Evolutionary conservation across 2,888 invertebrate genomes (phyloP).

Genomic region (Polymixis flavicincta): DNA sequence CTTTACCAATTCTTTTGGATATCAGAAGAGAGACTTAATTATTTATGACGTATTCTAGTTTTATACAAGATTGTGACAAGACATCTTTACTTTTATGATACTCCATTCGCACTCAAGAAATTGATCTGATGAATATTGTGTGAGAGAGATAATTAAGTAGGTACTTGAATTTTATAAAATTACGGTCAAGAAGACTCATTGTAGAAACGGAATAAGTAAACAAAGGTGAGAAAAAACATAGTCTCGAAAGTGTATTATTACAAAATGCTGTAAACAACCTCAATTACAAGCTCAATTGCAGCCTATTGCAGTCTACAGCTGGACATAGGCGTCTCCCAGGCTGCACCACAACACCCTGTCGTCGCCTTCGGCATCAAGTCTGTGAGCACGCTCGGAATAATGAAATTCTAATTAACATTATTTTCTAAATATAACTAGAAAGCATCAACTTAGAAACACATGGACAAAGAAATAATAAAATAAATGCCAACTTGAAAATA

Average conservation of each 20-base stretch:
- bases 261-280: not conserved
- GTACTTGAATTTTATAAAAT: not conserved
- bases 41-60: not conserved
- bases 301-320: too few species aligned
- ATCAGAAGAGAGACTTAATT: not conserved
- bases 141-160: not conserved
- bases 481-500: slow-evolving; percentile 23
- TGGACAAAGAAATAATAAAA: slow-evolving; percentile 26
- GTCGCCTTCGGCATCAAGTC: too few species aligned
- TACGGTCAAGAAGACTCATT: not conserved
- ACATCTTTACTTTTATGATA: not conserved
- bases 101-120: not conserved
- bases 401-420: slow-evolving; percentile 19
- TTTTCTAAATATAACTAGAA: slow-evolving; percentile 24
- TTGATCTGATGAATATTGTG: not conserved
- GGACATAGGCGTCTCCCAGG: too few species aligned
- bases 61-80: not conserved
- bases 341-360: too few species aligned
- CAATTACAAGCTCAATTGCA: not conserved
- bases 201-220: not conserved
- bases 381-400: not conserved
- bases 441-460: slow-evolving; percentile 16
- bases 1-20: not conserved
- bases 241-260: not conserved
- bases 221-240: not conserved